phyloP scores from a whole-genome alignment of 1,140 invertebrate species.

The Ceratina australensis region DNA sequence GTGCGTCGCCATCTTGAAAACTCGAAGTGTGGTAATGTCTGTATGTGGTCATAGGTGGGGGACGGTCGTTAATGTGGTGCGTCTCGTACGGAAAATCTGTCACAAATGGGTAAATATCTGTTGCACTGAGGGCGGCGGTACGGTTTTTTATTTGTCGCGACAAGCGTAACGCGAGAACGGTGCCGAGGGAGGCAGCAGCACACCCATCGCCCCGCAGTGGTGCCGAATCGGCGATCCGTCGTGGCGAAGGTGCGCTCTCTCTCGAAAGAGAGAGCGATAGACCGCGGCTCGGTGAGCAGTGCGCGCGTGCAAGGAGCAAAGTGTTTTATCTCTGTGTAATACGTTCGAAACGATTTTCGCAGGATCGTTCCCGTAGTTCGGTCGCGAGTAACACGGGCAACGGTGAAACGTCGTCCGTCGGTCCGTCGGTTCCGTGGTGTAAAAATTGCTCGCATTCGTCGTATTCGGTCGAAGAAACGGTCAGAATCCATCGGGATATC shows the following conservation, averaged over 20 bases:
- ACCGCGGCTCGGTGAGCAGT: conserved; percentile 47
- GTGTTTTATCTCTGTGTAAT: conserved; percentile 21
- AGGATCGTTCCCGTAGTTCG: not conserved
- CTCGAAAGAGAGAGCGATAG: conserved; percentile 21
- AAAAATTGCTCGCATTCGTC: conserved; percentile 25
- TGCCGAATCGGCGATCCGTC: conserved; percentile 50
- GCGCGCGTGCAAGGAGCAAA: conserved; percentile 27
- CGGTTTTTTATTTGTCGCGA: conserved; percentile 14
- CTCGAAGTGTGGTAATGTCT: conserved; percentile 72
- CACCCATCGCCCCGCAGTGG: conserved; percentile 46
- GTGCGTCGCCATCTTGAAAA: conserved; percentile 74
- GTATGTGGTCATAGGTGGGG: conserved; percentile 75
- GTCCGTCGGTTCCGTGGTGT: conserved; percentile 29
- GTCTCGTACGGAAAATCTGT: conserved; percentile 72
- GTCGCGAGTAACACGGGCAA: not conserved
- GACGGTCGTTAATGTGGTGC: conserved; percentile 73
- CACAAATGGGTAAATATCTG: conserved; percentile 77
- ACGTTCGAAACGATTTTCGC: not conserved
- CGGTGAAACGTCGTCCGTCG: not conserved
- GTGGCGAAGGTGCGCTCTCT: conserved; percentile 55
- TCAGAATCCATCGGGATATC: not conserved
- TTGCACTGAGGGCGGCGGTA: conserved; percentile 46
- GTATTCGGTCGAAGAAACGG: not conserved
- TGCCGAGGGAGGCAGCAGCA: conserved; percentile 35
- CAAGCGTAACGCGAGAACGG: conserved; percentile 8